Evolutionary conservation across 2,888 invertebrate species (phyloP), one percentile per base, ranked within the genome.

Genomic region (Sussaba pulchella): DNA sequence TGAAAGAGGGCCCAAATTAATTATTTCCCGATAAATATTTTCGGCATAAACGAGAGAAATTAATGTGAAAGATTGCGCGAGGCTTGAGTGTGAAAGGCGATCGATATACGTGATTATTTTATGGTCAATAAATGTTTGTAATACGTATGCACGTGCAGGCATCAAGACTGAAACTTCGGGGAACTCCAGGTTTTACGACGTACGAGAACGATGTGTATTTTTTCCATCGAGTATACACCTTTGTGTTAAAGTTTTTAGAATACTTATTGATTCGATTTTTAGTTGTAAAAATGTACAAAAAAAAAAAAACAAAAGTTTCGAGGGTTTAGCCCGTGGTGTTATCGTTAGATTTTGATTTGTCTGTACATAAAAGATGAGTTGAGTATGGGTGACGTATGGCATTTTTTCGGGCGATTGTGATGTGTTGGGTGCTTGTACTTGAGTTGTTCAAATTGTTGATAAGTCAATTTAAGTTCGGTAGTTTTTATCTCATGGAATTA

Each of bases 261-360:
- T 26, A 17, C 26, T 36, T 52, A 21, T 67, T 41, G 14, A 69
- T 69, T 26, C 0, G 3, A 26, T 69, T 54, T n/a, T 69, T 67
- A 6, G 52, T 69, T 54, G 24, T 74, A 67, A 67, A 76, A 81
- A 72, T 81, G 80, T 81, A 81, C 61, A 72, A 81, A 76, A 47
- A 70, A 12, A 50, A 72, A 81, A 76, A 47, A 70, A n/a, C 17
- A 72, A 26, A 31, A 61, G 52, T 52, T 71, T 26, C 57, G 59
- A 50, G 74, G 47, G 59, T 59, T 71, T 75, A n/a, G 39, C 36
- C 3, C 52, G 19, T 47, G 52, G 41, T 31, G 45, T 63, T 72
- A 21, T 47, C 66, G 69, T 64, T 21, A 24, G 47, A 54, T 67
- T 19, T 43, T 54, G 59, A 71, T 72, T 50, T 63, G 67, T 61